Base-by-base conservation (phyloP, 2,888 invertebrate genomes). In the Himalopsyche kuldschensis region DNA sequence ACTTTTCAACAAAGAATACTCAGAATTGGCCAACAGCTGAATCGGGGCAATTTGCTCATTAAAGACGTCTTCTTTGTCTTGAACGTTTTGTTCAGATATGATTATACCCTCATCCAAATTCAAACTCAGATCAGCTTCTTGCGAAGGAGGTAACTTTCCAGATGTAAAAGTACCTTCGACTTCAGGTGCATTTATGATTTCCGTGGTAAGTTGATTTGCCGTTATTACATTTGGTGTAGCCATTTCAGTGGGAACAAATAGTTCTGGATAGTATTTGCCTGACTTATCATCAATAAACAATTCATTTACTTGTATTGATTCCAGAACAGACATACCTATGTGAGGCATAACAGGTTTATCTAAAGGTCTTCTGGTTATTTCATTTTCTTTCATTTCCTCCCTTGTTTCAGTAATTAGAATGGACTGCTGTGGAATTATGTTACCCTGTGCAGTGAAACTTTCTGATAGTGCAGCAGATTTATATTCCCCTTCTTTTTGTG, bases 171-270 rank as follows among this genome's bases (percentile, higher is more conserved):
- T 90, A 1, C 94, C 94, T 91, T 95, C 95, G 85, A 93, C 92
- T 89, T 96, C 96, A 84, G 94, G 93, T 0, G 94, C 92, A 87
- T 94, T 89, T 87, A 93, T 94, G 88, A 94, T 93, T 89, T 94
- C 93, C 20, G 94, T 94, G 4, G 93, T 89, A 75, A 94, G 89
- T 88, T 94, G 94, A 88, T 93, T 94, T 86, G 95, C 94, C 15
- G 94, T 91, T 41, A 94, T 90, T 0, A 96, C 89, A 83, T 93
- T 92, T 88, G 93, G 91, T 31, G 92, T 93, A 4, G 96, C 96
- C 11, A 93, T 92, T 92, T 96, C 96, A 2, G 96, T 96, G 0
- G 96, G 94, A 1, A 96, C 96, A 88, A 96, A 95, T 79, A 95
- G 89, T 89, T 96, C 95, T 3, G 96, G 96, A 88, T 95, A 94